Conservation (phyloP, 2,797 vertebrate species). For the Sebastes taczanowskii region DNA sequence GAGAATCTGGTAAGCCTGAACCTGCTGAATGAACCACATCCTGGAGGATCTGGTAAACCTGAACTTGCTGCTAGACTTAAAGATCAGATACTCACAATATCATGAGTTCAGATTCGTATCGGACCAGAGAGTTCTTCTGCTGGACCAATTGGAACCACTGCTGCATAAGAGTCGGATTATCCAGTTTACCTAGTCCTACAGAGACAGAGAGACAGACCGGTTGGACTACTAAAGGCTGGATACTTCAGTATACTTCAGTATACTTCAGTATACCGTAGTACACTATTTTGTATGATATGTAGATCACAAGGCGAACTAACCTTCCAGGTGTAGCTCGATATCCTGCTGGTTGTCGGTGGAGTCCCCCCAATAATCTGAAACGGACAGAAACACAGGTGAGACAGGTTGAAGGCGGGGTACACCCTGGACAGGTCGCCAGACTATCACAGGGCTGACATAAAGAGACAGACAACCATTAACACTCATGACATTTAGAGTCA, state of each 20-base stretch:
- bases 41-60: neutral
- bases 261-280: neutral
- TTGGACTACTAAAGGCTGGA: neutral
- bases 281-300: neutral
- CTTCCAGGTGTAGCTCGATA: slow-evolving; percentile 93
- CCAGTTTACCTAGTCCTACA: slow-evolving; percentile 91
- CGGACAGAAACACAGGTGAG: neutral
- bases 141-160: slow-evolving; percentile 97
- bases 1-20: neutral
- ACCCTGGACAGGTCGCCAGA: too few species aligned
- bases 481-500: too few species aligned
- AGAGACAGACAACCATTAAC: too few species aligned
- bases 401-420: too few species aligned
- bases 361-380: slow-evolving; percentile 96
- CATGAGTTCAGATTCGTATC: slow-evolving; percentile 94
- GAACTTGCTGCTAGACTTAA: neutral
- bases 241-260: neutral
- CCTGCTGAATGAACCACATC: neutral
- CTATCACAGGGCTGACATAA: too few species aligned
- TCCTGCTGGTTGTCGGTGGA: slow-evolving; percentile 88
- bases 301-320: slow-evolving; percentile 81
- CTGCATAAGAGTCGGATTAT: slow-evolving; percentile 93
- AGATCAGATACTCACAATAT: slow-evolving; percentile 90
- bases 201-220: slow-evolving; percentile 6
- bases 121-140: slow-evolving; percentile 93